phyloP scores from a whole-genome alignment of 1,140 invertebrate species.

The Paralvinella palmiformis region DNA sequence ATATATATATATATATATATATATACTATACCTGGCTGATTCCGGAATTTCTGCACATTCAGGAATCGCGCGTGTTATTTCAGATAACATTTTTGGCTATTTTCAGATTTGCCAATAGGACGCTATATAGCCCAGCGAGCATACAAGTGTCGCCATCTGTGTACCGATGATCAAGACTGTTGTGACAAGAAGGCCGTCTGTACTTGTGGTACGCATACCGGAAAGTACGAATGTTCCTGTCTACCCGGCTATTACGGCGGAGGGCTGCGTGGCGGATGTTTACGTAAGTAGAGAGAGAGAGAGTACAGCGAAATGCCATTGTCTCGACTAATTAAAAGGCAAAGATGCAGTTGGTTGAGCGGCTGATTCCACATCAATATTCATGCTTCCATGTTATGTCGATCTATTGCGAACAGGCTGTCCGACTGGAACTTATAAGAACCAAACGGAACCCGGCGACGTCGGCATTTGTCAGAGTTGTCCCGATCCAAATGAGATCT shows the following conservation, averaged over 20 bases:
- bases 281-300: conserved; percentile 52
- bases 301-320: no score
- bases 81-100: no score
- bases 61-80: no score
- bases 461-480: conserved; percentile 57
- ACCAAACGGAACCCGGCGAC: conserved; percentile 52
- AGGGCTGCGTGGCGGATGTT: conserved; percentile 58
- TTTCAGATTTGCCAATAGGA: conserved; percentile 59
- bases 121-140: conserved; percentile 54
- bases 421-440: conserved; percentile 51
- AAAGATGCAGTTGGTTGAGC: no score
- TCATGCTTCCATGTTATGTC: no score
- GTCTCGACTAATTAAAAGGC: no score
- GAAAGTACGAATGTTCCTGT: conserved; percentile 65
- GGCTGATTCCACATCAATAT: no score
- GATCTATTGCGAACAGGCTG: no score
- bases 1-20: no score
- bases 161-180: conserved; percentile 52
- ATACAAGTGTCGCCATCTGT: conserved; percentile 56
- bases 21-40: no score
- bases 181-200: conserved; percentile 60
- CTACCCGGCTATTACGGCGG: conserved; percentile 62
- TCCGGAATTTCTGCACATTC: no score
- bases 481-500: conserved; percentile 62
- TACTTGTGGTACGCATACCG: conserved; percentile 62